phyloP scores from a whole-genome alignment of 2,888 invertebrate genomes.

The Eupelmus urozonus region DNA sequence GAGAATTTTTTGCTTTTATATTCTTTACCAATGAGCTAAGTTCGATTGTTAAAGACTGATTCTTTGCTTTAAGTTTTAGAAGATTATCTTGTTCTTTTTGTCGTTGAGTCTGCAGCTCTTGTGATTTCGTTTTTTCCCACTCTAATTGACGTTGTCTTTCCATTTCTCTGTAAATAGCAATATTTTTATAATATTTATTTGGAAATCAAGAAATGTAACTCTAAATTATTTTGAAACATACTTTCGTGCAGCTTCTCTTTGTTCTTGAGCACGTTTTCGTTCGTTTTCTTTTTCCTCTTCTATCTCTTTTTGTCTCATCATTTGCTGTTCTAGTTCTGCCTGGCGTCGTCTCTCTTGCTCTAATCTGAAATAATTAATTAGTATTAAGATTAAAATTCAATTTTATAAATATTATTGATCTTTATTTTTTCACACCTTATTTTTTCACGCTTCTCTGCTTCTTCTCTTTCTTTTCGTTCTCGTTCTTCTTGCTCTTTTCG shows the following conservation, averaged over 20 bases:
- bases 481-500: slow-evolving; percentile 95
- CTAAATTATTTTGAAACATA: slow-evolving; percentile 68
- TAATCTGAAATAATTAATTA: slow-evolving; percentile 72
- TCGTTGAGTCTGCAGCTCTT: slow-evolving; percentile 91
- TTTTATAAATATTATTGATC: slow-evolving; percentile 13
- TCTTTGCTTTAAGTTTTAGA: slow-evolving; percentile 90
- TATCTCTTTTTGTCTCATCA: slow-evolving; percentile 87
- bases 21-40: slow-evolving; percentile 78
- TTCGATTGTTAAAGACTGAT: slow-evolving; percentile 90
- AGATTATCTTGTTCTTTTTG: slow-evolving; percentile 92
- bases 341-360: slow-evolving; percentile 88
- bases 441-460: slow-evolving; percentile 91
- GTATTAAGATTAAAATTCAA: slow-evolving; percentile 5
- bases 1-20: slow-evolving; percentile 9
- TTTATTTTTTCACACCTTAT: slow-evolving; percentile 79
- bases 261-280: slow-evolving; percentile 87
- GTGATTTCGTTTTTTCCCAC: slow-evolving; percentile 94
- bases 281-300: slow-evolving; percentile 88
- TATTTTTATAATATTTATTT: neutral
- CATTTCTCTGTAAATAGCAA: slow-evolving; percentile 84
- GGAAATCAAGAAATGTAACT: neutral
- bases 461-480: slow-evolving; percentile 94
- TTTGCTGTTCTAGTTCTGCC: slow-evolving; percentile 90
- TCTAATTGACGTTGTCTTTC: slow-evolving; percentile 96
- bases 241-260: slow-evolving; percentile 88